Conservation (phyloP, 2,113 vertebrate species). For the Arvicanthis niloticus region DNA sequence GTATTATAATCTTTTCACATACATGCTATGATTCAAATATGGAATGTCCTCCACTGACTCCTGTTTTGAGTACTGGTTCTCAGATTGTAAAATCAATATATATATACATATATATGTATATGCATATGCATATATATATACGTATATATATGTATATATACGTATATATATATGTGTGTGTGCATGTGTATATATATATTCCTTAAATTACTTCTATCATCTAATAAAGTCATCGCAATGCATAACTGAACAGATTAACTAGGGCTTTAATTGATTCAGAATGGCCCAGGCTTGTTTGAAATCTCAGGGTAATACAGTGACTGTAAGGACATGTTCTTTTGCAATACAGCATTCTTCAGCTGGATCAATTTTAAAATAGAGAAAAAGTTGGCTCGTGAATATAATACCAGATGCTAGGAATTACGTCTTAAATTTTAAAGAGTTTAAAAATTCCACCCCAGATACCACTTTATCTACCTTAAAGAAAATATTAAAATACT, state of each 20-base stretch:
- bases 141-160: no score
- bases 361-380: not conserved
- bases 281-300: rapidly evolving
- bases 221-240: not conserved
- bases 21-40: no score
- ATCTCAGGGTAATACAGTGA: rapidly evolving
- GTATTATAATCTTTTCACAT: not conserved
- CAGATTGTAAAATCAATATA: not conserved
- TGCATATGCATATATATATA: no score
- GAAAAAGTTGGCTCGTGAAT: rapidly evolving
- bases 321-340: not conserved
- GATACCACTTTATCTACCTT: not conserved
- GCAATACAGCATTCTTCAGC: not conserved
- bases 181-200: not conserved
- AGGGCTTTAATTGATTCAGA: not conserved
- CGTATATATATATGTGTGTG: no score
- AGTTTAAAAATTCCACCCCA: not conserved
- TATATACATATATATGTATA: no score
- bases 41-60: not conserved
- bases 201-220: not conserved
- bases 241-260: not conserved
- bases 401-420: not conserved
- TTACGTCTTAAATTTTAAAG: not conserved
- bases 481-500: not conserved
- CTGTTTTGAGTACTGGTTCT: not conserved